Conservation (phyloP, 2,888 invertebrate species). For the Trypoxylon attenuatum region DNA sequence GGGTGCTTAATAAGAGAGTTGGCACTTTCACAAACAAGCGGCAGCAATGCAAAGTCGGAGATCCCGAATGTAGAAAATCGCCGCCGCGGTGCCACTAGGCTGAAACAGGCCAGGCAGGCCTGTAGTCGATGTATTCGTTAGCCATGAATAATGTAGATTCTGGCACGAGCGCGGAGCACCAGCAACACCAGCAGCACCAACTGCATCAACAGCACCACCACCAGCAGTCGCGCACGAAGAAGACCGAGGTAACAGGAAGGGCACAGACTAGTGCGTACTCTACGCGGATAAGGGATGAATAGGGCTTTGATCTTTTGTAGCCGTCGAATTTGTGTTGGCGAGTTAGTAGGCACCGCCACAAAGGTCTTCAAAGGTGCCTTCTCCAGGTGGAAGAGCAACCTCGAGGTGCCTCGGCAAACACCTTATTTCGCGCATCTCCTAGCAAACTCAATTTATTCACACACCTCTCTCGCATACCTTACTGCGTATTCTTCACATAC, state of each 20-base stretch:
- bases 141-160: conserved; percentile 62
- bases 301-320: conserved; percentile 61
- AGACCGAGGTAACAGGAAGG: too few species aligned
- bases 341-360: conserved; percentile 37
- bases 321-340: conserved; percentile 57
- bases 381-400: conserved; percentile 1
- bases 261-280: background rate
- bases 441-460: conserved; percentile 31
- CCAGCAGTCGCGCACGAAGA: too few species aligned
- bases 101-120: conserved; percentile 18
- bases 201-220: too few species aligned
- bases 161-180: conserved; percentile 12
- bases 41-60: too few species aligned
- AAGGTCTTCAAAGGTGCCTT: conserved; percentile 19
- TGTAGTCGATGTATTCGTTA: conserved; percentile 42
- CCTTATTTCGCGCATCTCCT: conserved; percentile 28
- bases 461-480: too few species aligned
- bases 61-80: conserved; percentile 4
- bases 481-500: too few species aligned
- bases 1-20: conserved; percentile 49
- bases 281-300: background rate
- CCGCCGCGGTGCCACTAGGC: conserved; percentile 11
- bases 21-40: conserved; percentile 27
- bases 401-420: conserved; percentile 4
- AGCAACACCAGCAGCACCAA: too few species aligned